Percentiles rank a stretch among this genome's conserved stretches.
phyloP scores from a whole-genome alignment of 2,888 invertebrate species.

The Apodemia zela region DNA sequence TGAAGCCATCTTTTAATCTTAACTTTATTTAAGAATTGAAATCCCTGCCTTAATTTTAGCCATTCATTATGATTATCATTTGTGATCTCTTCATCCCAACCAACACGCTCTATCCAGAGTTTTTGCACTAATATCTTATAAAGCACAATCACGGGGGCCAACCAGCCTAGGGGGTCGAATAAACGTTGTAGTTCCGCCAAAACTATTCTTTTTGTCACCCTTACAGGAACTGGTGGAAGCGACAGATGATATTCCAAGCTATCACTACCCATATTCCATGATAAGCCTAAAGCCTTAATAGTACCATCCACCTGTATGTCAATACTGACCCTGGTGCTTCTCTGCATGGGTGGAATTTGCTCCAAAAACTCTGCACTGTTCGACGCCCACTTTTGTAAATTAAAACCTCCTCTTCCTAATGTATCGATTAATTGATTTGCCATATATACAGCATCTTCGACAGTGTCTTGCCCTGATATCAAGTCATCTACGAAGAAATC shows the following conservation, averaged over 20 bases:
- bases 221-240: conserved; percentile 19
- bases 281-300: conserved; percentile 31
- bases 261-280: conserved; percentile 33
- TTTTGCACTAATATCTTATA: conserved; percentile 36
- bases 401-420: conserved; percentile 28
- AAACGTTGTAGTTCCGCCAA: neutral
- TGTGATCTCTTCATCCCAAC: conserved; percentile 24
- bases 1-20: conserved; percentile 23
- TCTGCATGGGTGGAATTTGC: conserved; percentile 9
- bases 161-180: conserved; percentile 37
- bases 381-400: conserved; percentile 32
- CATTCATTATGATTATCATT: conserved; percentile 24
- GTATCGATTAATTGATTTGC: conserved; percentile 22
- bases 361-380: conserved; percentile 29
- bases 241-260: conserved; percentile 31
- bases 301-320: conserved; percentile 26
- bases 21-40: conserved; percentile 21
- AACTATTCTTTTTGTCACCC: conserved; percentile 33
- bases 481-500: conserved; percentile 31
- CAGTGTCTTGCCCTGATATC: conserved; percentile 24
- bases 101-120: conserved; percentile 29
- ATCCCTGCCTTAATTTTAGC: conserved; percentile 20
- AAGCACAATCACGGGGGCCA: conserved; percentile 32
- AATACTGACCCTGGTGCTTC: neutral
- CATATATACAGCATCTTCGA: conserved; percentile 24